phyloP scores from a whole-genome alignment of 2,888 invertebrate genomes.

The Papilio demoleus region DNA sequence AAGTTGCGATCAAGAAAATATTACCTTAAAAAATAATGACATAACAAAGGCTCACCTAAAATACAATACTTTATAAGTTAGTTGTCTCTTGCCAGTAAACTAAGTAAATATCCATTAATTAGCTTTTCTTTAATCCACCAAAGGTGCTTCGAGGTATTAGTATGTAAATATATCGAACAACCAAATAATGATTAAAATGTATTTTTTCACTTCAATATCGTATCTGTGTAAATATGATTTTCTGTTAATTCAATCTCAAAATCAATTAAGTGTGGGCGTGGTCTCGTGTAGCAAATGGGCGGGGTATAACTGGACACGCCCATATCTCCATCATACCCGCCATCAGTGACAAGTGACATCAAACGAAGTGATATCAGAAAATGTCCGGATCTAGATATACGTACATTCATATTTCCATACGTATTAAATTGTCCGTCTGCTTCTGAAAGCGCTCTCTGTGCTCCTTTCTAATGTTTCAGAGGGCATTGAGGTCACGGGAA shows the following conservation, averaged over 20 bases:
- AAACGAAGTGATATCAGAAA: slow-evolving; percentile 40
- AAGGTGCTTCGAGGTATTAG: neutral
- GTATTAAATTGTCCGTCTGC: slow-evolving; percentile 37
- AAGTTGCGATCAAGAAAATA: too few species aligned
- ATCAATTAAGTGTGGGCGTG: slow-evolving; percentile 57
- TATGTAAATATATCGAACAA: neutral
- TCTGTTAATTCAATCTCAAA: slow-evolving; percentile 42
- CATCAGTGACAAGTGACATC: slow-evolving; percentile 44
- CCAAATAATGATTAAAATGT: neutral
- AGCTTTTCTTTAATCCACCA: neutral
- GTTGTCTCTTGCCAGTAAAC: too few species aligned
- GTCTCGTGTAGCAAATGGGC: slow-evolving; percentile 48
- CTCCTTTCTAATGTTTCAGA: slow-evolving; percentile 33
- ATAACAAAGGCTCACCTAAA: too few species aligned
- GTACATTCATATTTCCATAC: too few species aligned
- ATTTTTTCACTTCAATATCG: neutral
- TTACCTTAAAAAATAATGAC: too few species aligned
- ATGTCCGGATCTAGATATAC: slow-evolving; percentile 32
- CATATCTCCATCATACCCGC: slow-evolving; percentile 43
- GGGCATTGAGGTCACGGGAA: slow-evolving; percentile 15
- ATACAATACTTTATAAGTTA: too few species aligned
- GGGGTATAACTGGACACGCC: slow-evolving; percentile 48
- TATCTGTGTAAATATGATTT: slow-evolving; percentile 2
- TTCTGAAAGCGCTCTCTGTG: slow-evolving; percentile 35
- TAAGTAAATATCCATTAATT: too few species aligned